Evolutionary conservation across 2,113 vertebrate species (phyloP).

Genomic region (Spea multiplicata): DNA sequence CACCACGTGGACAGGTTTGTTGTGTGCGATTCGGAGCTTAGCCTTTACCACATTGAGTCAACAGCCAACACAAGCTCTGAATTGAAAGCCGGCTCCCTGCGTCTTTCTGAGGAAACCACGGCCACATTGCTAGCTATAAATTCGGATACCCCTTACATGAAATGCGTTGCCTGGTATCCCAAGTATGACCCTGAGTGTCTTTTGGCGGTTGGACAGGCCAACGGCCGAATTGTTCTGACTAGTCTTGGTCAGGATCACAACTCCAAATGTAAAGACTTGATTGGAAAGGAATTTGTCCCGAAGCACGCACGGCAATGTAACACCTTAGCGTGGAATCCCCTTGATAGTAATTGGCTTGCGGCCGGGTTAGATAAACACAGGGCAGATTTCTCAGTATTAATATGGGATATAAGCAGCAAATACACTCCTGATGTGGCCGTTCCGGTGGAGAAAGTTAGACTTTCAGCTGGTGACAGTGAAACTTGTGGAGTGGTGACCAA

Average conservation of each 20-base stretch:
- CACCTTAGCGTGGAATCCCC: slow-evolving; percentile 92
- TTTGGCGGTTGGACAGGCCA: slow-evolving; percentile 93
- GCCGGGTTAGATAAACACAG: slow-evolving; percentile 94
- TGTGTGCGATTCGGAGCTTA: slow-evolving; percentile 93
- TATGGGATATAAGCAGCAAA: slow-evolving; percentile 97
- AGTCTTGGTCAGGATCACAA: slow-evolving; percentile 94
- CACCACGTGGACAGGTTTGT: slow-evolving; percentile 94
- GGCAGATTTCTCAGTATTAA: slow-evolving; percentile 93
- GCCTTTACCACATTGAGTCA: slow-evolving; percentile 90
- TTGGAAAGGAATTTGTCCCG: slow-evolving; percentile 96
- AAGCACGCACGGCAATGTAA: slow-evolving; percentile 97
- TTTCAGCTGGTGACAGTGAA: slow-evolving; percentile 81
- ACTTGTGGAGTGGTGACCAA: slow-evolving; percentile 87
- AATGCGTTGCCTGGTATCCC: slow-evolving; percentile 98
- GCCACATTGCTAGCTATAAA: slow-evolving; percentile 92
- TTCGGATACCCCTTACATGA: slow-evolving; percentile 96
- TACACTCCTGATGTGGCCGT: slow-evolving; percentile 80
- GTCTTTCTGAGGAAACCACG: slow-evolving; percentile 85
- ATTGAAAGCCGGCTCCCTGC: slow-evolving; percentile 82
- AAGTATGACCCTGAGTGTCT: slow-evolving; percentile 94
- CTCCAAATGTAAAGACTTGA: slow-evolving; percentile 89
- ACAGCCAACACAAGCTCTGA: slow-evolving; percentile 74
- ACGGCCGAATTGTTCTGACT: slow-evolving; percentile 93
- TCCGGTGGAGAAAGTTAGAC: slow-evolving; percentile 83
- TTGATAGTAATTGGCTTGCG: slow-evolving; percentile 91